phyloP scores from a whole-genome alignment of 30 jellyfish, hydroid and myxozoan species.

The Aurelia aurita complex sp. Pacific region DNA sequence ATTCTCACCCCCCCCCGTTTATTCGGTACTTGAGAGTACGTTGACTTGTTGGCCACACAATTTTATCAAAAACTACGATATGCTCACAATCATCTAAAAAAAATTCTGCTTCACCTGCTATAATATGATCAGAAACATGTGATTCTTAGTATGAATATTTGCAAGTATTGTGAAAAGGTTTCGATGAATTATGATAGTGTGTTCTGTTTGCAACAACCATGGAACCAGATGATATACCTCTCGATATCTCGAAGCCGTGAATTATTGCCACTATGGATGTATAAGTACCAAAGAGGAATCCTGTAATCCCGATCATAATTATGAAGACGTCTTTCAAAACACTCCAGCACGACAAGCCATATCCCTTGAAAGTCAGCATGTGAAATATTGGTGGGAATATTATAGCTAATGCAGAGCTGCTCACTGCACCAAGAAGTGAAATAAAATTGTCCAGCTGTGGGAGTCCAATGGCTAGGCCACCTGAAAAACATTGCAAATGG shows the following conservation, averaged over 20 bases:
- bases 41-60: too few species aligned
- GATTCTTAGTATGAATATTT: constrained; percentile 36
- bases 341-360: constrained; percentile 64
- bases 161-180: constrained; percentile 20
- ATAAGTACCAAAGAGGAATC: constrained; percentile 86
- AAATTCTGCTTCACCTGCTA: too few species aligned
- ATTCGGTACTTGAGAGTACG: too few species aligned
- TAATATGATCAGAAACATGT: too few species aligned
- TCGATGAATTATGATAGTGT: constrained; percentile 3
- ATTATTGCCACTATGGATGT: constrained; percentile 79
- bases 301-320: constrained; percentile 69
- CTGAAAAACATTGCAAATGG: constrained; percentile 25
- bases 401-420: constrained; percentile 97
- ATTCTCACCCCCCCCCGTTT: too few species aligned
- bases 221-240: background rate
- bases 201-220: constrained; percentile 5
- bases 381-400: constrained; percentile 95
- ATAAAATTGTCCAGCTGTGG: constrained; percentile 95
- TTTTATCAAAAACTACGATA: too few species aligned
- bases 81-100: too few species aligned
- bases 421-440: constrained; percentile 92
- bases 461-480: constrained; percentile 92
- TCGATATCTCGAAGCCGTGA: constrained; percentile 75
- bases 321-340: constrained; percentile 69
- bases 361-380: constrained; percentile 81